Evolutionary conservation across 2,113 vertebrate genomes (phyloP), one percentile per base, ranked within the genome.

Genomic region (Rattus rattus): DNA sequence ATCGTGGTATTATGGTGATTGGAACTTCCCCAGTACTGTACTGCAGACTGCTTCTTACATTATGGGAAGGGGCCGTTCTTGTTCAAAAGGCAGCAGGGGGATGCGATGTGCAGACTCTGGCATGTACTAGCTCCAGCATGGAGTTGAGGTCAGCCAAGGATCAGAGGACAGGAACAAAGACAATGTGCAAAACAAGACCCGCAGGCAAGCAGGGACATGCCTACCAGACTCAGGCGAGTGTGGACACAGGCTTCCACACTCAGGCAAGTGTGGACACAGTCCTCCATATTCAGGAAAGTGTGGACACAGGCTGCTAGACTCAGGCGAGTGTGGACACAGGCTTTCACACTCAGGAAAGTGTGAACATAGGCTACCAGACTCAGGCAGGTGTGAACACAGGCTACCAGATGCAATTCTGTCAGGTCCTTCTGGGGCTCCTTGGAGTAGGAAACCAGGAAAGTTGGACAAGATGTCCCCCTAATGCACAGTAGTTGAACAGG

Each of bases 1-100:
- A 7, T 5, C 13, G 0, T 52, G 20, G 6, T 43, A 4, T 49
- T 19, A 6, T 2, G 30, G 56, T 28, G 30, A 5, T 14, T 2
- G 1, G 3, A 36, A 20, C 17, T 10, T 22, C 28, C n/a, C n/a
- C 19, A 2, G 75, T 11, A 2, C 33, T 0, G 49, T 59, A 0
- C 67, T 75, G n/a, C n/a, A 61, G 54, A 56, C 36, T 0, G 13
- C 26, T 72, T 65, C 67, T 69, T 30, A 12, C 86, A 24, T 52
- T 22, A 39, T 52, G 72, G 30, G 63, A 92, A 49, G 8, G 12
- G 0, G 24, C 84, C 13, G 0, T 4, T 14, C 22, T 8, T 70
- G 7, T 49, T 52, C 19, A 20, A 59, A n/a, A 54, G 70, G 72
- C 7, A 52, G 79, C 4, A 10, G 49, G 7, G 6, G 17, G 39